phyloP scores from a whole-genome alignment of 2,113 vertebrate species.

The Calidris pygmaea region DNA sequence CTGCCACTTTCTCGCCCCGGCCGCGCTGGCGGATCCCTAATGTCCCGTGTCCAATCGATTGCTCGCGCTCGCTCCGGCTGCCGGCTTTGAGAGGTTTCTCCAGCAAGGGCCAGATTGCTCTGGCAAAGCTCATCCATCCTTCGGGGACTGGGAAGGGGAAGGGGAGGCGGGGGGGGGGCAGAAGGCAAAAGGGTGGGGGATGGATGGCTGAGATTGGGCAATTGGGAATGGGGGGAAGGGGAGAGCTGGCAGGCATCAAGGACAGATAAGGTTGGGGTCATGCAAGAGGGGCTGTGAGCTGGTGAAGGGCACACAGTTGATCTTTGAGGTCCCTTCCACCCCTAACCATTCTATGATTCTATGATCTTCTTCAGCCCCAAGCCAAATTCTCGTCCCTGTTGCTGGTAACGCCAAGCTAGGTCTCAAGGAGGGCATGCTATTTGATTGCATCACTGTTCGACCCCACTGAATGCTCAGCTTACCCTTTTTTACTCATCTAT shows the following conservation, averaged over 20 bases:
- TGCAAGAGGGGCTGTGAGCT: accelerated
- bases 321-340: too few species aligned
- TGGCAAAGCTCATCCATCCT: constrained; percentile 56
- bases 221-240: neutral
- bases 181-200: neutral
- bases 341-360: too few species aligned
- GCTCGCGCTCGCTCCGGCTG: neutral
- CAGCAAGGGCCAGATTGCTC: constrained; percentile 59
- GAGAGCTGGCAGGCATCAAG: neutral
- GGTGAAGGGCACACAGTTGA: accelerated
- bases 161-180: neutral
- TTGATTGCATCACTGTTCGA: accelerated
- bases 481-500: neutral
- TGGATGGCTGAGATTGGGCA: neutral
- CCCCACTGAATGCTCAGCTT: neutral
- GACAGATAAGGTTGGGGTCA: neutral
- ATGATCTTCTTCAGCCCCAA: neutral
- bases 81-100: neutral
- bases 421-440: neutral
- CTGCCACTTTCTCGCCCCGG: neutral
- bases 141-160: neutral
- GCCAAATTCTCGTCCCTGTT: neutral
- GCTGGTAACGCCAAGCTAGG: neutral
- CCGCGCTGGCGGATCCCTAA: neutral
- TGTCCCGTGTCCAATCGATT: constrained; percentile 70